These are phyloP conservation scores for Leptinotarsa haldemani DNA, from an alignment of 2,888 invertebrate species.

Conservation along the genomic window DNA sequence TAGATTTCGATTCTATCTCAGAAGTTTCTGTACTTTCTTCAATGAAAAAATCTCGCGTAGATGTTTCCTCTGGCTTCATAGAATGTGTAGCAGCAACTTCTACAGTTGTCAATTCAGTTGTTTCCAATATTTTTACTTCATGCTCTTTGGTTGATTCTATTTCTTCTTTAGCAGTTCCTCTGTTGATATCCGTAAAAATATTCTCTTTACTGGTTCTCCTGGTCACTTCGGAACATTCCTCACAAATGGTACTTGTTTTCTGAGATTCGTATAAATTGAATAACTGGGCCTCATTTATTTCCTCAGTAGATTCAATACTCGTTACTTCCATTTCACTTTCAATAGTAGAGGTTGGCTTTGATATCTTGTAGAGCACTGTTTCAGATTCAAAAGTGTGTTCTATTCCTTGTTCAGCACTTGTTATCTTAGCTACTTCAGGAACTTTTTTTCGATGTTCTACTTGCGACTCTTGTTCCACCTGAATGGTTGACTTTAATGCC, in stretches of 20 bases:
- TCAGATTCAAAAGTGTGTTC: too few species aligned
- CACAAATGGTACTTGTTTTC: not conserved
- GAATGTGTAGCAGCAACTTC: not conserved
- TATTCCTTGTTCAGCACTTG: too few species aligned
- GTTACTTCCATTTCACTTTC: too few species aligned
- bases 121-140: not conserved
- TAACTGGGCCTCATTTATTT: too few species aligned
- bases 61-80: not conserved
- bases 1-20: not conserved
- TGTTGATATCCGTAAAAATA: not conserved
- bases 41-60: not conserved
- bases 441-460: not conserved
- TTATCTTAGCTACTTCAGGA: constrained; percentile 4
- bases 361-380: too few species aligned
- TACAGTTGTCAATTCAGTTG: not conserved
- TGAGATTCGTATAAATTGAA: too few species aligned
- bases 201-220: not conserved
- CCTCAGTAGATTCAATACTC: not conserved
- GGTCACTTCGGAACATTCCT: not conserved
- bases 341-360: too few species aligned
- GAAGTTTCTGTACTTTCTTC: not conserved
- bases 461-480: not conserved
- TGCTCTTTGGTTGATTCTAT: not conserved
- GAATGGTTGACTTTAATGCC: not conserved
- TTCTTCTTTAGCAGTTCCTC: not conserved